phyloP scores from a whole-genome alignment of 1,140 invertebrate species.

The Leptopilina boulardi region DNA sequence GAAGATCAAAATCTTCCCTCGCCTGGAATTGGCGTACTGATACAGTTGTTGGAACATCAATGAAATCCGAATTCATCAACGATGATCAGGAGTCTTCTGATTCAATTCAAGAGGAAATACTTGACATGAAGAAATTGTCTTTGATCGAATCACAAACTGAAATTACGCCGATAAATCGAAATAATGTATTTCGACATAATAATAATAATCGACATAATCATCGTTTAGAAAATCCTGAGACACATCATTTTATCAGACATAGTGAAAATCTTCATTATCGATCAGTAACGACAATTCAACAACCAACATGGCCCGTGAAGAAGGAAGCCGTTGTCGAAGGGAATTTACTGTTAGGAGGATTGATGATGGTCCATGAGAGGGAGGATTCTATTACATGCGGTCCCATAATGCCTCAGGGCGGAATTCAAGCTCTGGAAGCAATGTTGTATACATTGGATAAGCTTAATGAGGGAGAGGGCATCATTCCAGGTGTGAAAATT shows the following conservation, averaged over 20 bases:
- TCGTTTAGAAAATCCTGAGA: conserved; percentile 56
- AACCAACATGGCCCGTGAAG: conserved; percentile 87
- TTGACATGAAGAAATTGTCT: conserved; percentile 31
- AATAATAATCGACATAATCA: conserved; percentile 42
- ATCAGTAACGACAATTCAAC: conserved; percentile 42
- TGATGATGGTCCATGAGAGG: conserved; percentile 98
- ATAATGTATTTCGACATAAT: conserved; percentile 37
- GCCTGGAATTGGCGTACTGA: conserved; percentile 39
- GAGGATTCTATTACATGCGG: conserved; percentile 90
- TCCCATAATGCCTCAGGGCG: conserved; percentile 95
- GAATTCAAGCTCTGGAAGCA: conserved; percentile 91
- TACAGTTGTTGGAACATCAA: conserved; percentile 33
- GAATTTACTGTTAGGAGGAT: conserved; percentile 88
- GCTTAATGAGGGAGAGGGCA: conserved; percentile 82
- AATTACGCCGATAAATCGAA: conserved; percentile 38
- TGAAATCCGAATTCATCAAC: conserved; percentile 38
- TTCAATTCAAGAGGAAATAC: conserved; percentile 35
- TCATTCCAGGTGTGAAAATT: conserved; percentile 86
- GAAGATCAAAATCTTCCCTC: conserved; percentile 43
- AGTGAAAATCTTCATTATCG: conserved; percentile 53
- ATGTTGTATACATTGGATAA: conserved; percentile 95
- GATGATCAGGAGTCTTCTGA: conserved; percentile 37
- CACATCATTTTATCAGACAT: conserved; percentile 58
- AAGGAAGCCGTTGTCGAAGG: conserved; percentile 90
- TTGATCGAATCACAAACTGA: conserved; percentile 39